Conservation (phyloP, 2,797 vertebrate species). For the Lacerta agilis region DNA sequence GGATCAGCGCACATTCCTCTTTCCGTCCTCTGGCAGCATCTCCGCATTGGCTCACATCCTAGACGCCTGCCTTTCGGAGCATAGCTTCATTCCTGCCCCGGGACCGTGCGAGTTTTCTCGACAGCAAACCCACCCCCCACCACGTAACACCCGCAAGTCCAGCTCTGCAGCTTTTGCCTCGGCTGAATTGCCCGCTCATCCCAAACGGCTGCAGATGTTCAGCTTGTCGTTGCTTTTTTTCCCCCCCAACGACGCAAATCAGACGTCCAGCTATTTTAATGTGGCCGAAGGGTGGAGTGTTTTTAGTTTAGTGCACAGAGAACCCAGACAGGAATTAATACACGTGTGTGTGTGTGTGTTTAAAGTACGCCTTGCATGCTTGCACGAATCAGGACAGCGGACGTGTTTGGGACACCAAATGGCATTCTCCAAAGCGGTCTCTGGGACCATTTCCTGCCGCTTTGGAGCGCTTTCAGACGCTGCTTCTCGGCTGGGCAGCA, state of each 20-base stretch:
- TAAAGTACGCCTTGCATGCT: no score
- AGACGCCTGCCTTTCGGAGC: not conserved
- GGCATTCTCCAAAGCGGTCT: not conserved
- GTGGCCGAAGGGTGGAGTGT: not conserved
- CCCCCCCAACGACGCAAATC: not conserved
- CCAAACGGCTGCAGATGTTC: not conserved
- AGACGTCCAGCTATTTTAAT: not conserved
- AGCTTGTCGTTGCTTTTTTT: no score
- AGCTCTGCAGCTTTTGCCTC: no score
- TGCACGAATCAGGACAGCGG: not conserved
- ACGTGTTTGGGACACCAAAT: not conserved
- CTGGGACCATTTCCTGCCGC: not conserved
- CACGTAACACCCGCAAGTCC: no score
- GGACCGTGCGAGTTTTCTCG: no score
- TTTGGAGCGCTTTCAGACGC: not conserved
- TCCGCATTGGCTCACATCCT: not conserved
- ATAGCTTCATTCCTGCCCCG: not conserved
- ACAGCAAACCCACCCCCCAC: not conserved
- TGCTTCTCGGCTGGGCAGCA: not conserved
- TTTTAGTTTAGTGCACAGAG: not conserved
- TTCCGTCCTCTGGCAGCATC: no score
- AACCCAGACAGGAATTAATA: not conserved
- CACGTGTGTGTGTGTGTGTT: no score
- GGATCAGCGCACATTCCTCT: no score
- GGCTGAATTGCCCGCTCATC: rapidly evolving